Evolutionary conservation across 2,888 invertebrate genomes (phyloP), one percentile per base, ranked within the genome.

Genomic region (Eupithecia insigniata): DNA sequence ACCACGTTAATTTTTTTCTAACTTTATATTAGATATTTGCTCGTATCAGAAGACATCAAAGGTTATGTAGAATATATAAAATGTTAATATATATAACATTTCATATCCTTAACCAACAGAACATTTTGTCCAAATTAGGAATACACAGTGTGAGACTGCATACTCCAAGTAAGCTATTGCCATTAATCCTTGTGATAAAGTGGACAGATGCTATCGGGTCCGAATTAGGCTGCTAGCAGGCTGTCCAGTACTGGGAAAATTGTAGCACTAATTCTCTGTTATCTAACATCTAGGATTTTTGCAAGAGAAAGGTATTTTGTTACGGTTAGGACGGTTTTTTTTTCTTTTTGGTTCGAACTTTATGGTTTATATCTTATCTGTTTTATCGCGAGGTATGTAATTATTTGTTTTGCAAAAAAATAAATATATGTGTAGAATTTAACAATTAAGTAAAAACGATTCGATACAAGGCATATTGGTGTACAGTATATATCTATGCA

Each of bases 131-230:
- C 46, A 51, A 51, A 51, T 51, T 51, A 51, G 22, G 46, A 22
- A 51, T 22, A 10, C 8, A 22, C 46, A 68, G 72, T 76, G 76
- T 79, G 75, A 74, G 73, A 77, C 75, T 64, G 51, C n/a, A 68
- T 73, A 43, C 74, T 69, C 67, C 22, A 22, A 5, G 32, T 62
- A 34, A 32, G 30, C 39, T 28, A 67, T 67, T 58, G 60, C 69
- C 76, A 73, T 78, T 73, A 72, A 78, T 78, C 76, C 67, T 73
- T 16, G 67, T 74, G 78, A 78, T 78, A 77, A 75, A 75, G 51
- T 71, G 72, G 70, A 67, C 69, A 71, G 76, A 74, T 74, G 18
- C 46, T 71, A 74, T 74, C 71, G 16, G 43, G 32, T 69, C 74
- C 74, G 55, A 71, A 74, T 74, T 74, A 74, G 74, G 74, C 62